Percentiles rank a stretch among this genome's conserved stretches.
These are phyloP conservation scores for Aptenodytes forsteri DNA, from an alignment of 2,113 vertebrate species.

Conservation along the genomic window DNA sequence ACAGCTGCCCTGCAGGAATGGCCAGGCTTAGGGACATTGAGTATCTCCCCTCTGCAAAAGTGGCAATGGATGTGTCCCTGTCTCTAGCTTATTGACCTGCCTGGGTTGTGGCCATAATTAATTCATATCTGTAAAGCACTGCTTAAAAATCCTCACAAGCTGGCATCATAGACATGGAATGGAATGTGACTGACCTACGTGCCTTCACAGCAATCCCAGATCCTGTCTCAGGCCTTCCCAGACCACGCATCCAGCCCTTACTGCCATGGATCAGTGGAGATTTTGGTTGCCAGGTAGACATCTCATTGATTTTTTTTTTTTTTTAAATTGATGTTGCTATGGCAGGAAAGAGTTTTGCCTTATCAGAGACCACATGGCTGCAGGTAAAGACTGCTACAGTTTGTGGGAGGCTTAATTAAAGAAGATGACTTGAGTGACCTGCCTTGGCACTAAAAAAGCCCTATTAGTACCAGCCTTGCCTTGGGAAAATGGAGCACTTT, in stretches of 20 bases:
- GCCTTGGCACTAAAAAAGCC: background rate
- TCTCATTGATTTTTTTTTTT: background rate
- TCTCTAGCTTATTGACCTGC: background rate
- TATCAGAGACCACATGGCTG: background rate
- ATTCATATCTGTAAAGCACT: background rate
- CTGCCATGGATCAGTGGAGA: background rate
- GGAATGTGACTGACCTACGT: background rate
- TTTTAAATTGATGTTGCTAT: slow-evolving; percentile 7
- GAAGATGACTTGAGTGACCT: background rate
- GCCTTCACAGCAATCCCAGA: background rate
- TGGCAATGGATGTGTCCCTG: background rate
- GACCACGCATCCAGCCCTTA: background rate
- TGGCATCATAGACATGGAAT: background rate
- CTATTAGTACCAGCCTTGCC: background rate
- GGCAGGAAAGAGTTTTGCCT: background rate
- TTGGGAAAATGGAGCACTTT: background rate
- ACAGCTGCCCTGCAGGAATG: background rate
- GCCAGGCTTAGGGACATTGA: background rate
- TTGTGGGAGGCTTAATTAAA: background rate
- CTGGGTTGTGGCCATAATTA: background rate
- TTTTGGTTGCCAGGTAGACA: background rate
- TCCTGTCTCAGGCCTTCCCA: background rate
- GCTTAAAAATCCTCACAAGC: background rate
- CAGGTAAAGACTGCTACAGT: background rate
- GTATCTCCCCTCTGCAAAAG: background rate